phyloP scores from a whole-genome alignment of 2,797 vertebrate genomes.

The Diglossa cyanea region DNA sequence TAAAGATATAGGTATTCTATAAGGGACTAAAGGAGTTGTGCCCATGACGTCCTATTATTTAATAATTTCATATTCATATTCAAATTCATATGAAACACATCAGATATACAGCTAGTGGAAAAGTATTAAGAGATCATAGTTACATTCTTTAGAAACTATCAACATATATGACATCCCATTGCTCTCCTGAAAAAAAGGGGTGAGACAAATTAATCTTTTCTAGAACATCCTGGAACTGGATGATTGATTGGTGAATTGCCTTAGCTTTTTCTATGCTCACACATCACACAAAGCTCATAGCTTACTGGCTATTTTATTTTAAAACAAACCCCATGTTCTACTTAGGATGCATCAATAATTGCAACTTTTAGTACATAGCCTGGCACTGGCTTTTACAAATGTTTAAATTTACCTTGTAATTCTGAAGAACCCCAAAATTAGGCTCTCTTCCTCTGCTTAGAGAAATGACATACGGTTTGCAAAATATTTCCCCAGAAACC shows the following conservation, averaged over 20 bases:
- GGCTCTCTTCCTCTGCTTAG: not conserved
- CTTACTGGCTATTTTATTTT: slow-evolving; percentile 4
- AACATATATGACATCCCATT: not conserved
- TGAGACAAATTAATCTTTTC: not conserved
- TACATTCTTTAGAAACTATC: not conserved
- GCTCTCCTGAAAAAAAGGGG: not conserved
- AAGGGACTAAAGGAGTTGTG: not conserved
- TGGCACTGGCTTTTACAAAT: not conserved
- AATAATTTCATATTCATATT: not conserved
- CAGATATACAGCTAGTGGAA: not conserved
- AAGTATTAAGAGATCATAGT: not conserved
- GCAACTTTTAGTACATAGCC: not conserved
- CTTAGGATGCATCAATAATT: not conserved
- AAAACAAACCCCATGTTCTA: not conserved
- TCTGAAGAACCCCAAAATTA: not conserved
- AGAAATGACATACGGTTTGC: not conserved
- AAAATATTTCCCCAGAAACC: slow-evolving; percentile 4
- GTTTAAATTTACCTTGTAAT: not conserved
- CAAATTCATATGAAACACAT: not conserved
- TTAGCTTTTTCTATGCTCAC: not conserved
- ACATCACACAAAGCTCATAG: not conserved
- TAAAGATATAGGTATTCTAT: not conserved
- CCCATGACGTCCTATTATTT: not conserved
- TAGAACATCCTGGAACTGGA: not conserved
- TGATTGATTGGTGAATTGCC: not conserved